These are phyloP conservation scores for Calliopsis andreniformis DNA, from an alignment of 1,140 invertebrate genomes.

Conservation along the genomic window DNA sequence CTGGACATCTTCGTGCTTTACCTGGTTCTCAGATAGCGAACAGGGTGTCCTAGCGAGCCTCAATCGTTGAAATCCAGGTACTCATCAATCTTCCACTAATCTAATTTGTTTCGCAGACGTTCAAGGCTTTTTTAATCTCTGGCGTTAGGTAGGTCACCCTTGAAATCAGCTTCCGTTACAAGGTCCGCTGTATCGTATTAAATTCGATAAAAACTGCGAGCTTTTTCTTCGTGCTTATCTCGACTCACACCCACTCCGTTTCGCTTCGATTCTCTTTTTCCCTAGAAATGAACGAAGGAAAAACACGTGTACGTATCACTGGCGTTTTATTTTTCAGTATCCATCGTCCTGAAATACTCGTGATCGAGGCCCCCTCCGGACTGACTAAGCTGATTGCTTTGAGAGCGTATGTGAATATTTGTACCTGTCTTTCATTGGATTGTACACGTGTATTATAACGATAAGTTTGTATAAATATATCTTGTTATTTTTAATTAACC, in stretches of 20 bases:
- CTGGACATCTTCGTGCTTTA: slow-evolving; percentile 77
- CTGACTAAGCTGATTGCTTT: slow-evolving; percentile 5
- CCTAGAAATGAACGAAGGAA: too few species aligned
- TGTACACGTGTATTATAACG: slow-evolving; percentile 45
- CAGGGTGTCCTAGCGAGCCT: slow-evolving; percentile 38
- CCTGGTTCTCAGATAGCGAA: slow-evolving; percentile 77
- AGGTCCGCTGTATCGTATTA: not conserved
- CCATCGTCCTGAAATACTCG: slow-evolving; percentile 69
- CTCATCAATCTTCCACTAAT: slow-evolving; percentile 29
- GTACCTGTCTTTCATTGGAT: slow-evolving; percentile 43
- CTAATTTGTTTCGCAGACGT: not conserved
- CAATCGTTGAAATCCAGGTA: slow-evolving; percentile 59
- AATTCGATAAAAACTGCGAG: not conserved
- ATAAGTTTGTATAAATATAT: slow-evolving; percentile 57
- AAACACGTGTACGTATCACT: slow-evolving; percentile 21
- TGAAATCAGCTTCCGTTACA: not conserved
- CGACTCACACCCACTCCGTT: not conserved
- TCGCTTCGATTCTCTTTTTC: not conserved
- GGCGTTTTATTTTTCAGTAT: slow-evolving; percentile 70
- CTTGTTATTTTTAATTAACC: slow-evolving; percentile 51
- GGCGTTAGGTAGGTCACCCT: not conserved
- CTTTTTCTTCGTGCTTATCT: not conserved
- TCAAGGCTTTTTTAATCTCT: not conserved
- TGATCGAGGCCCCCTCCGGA: slow-evolving; percentile 53
- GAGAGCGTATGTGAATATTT: slow-evolving; percentile 39